phyloP scores from a whole-genome alignment of 2,113 vertebrate genomes.

The Vulpes ferrilata region DNA sequence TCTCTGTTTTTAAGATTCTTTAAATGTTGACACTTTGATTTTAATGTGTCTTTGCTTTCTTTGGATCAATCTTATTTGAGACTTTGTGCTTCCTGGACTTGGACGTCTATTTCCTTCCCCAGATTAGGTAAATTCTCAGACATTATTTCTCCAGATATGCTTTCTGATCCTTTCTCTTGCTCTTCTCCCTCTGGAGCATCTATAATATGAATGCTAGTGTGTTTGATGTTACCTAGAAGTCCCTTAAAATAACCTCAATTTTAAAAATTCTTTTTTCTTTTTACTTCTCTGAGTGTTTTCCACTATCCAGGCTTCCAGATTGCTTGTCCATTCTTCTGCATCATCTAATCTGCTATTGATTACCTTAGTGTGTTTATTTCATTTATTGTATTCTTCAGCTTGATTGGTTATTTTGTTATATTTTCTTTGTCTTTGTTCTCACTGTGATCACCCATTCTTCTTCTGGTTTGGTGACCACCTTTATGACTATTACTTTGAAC shows the following conservation, averaged over 20 bases:
- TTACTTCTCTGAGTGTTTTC: not conserved
- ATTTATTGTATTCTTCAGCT: not conserved
- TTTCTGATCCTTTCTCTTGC: not conserved
- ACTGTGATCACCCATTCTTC: not conserved
- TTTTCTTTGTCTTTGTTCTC: not conserved
- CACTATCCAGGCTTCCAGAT: not conserved
- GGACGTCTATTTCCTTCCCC: not conserved
- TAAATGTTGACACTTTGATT: not conserved
- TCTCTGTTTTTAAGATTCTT: not conserved
- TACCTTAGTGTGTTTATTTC: not conserved
- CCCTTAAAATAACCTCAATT: not conserved
- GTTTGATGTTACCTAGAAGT: not conserved
- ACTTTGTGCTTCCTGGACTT: not conserved
- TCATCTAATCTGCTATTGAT: not conserved
- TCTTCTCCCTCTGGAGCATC: not conserved
- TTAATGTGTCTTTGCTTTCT: not conserved
- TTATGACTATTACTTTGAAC: not conserved
- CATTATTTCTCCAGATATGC: not conserved
- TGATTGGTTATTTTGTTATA: not conserved
- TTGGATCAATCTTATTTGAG: not conserved
- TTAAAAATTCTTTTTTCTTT: not conserved
- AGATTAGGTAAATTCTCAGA: not conserved
- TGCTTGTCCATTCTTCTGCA: not conserved
- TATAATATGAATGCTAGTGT: not conserved
- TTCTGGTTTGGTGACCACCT: not conserved